A percentile compares a stretch with the other conserved stretches of the same genome.
Evolutionary conservation across 1,140 invertebrate genomes (phyloP).

Genomic region (Drosophila varians): DNA sequence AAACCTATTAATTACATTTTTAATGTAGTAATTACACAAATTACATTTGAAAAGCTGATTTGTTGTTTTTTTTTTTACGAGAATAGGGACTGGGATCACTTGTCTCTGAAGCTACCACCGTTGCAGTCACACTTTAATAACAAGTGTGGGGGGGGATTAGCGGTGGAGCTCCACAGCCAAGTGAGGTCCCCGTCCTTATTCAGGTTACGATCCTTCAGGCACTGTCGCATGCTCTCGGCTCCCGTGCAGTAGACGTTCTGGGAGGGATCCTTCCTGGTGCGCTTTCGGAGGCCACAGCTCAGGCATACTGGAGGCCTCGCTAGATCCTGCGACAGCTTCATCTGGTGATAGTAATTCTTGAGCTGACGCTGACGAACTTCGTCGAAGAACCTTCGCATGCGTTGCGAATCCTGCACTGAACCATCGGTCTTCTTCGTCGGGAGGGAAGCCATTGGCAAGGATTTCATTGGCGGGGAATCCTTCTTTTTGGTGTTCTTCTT

Average conservation of each 20-base stretch:
- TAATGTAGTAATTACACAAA: not conserved
- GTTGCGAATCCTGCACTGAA: constrained; percentile 9
- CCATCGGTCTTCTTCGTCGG: not conserved
- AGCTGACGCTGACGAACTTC: constrained; percentile 28
- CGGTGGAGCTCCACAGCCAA: constrained; percentile 9
- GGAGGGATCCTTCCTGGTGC: no score
- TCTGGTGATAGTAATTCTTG: constrained; percentile 17
- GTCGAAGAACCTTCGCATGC: constrained; percentile 31
- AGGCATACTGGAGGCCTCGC: not conserved
- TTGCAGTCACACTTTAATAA: not conserved
- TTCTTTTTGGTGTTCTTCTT: not conserved
- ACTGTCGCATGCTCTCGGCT: not conserved
- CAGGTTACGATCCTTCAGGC: not conserved
- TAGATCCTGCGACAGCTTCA: constrained; percentile 7
- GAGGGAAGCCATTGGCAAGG: no score
- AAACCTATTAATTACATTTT: no score
- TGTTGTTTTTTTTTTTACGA: not conserved
- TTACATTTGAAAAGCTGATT: not conserved
- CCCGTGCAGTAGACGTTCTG: constrained; percentile 23
- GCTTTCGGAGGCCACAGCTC: not conserved
- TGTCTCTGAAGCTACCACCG: not conserved
- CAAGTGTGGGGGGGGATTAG: not conserved
- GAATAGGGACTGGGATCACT: not conserved
- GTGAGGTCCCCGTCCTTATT: not conserved
- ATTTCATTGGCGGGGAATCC: not conserved